phyloP scores from a whole-genome alignment of 2,113 vertebrate species.

The Amazona vittata region DNA sequence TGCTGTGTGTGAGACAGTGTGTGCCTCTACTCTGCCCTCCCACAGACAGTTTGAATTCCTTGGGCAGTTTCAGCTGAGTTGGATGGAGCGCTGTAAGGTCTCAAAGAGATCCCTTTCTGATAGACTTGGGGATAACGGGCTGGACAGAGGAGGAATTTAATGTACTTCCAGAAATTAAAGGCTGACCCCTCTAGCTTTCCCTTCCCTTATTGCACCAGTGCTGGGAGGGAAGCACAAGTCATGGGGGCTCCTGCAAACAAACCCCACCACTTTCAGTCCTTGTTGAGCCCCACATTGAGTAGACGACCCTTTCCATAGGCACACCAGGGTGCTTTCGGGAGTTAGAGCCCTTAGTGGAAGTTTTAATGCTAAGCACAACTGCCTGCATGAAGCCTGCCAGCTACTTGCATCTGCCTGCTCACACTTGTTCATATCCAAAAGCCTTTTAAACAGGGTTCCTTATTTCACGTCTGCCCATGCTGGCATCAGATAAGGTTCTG shows the following conservation, averaged over 20 bases:
- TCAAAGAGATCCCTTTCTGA: background rate
- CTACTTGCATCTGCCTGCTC: background rate
- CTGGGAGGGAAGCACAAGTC: background rate
- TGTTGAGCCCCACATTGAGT: background rate
- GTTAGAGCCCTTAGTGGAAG: background rate
- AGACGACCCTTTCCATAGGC: background rate
- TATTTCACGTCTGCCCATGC: rapidly evolving
- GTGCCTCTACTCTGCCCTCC: background rate
- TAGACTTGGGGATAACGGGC: background rate
- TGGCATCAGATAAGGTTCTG: background rate
- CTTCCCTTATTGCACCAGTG: background rate
- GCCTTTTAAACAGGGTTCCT: background rate
- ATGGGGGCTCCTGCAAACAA: background rate
- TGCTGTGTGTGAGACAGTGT: background rate
- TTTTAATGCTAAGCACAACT: background rate
- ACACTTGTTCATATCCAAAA: background rate
- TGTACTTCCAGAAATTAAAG: background rate
- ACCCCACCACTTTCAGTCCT: background rate
- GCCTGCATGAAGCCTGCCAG: background rate
- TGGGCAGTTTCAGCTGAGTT: background rate
- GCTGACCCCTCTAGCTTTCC: background rate
- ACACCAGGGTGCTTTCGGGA: background rate
- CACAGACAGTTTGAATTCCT: background rate
- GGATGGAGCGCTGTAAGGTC: background rate
- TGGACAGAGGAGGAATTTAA: background rate